phyloP scores from a whole-genome alignment of 2,797 vertebrate species.

The Lithobates pipiens region DNA sequence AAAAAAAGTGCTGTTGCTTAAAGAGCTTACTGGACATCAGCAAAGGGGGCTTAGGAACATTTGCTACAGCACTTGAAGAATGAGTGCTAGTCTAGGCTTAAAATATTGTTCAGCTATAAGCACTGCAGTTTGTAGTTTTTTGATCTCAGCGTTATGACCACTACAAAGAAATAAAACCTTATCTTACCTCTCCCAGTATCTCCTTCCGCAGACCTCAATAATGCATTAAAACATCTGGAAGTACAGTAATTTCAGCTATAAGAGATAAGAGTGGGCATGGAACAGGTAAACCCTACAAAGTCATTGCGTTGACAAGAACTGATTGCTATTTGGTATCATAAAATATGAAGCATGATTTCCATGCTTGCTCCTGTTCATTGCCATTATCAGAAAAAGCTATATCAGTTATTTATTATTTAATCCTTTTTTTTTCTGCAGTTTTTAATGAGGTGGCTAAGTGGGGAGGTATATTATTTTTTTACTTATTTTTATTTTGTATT shows the following conservation, averaged over 20 bases:
- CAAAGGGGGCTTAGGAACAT: conserved; percentile 75
- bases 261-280: conserved; percentile 86
- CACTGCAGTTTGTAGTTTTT: conserved; percentile 80
- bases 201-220: conserved; percentile 84
- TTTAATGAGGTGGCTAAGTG: conserved; percentile 81
- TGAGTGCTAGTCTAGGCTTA: conserved; percentile 77
- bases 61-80: conserved; percentile 75
- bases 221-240: conserved; percentile 86
- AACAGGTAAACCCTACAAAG: conserved; percentile 89
- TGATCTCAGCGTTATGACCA: conserved; percentile 85
- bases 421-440: conserved; percentile 65
- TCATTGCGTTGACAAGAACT: conserved; percentile 83
- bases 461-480: conserved; percentile 71
- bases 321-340: conserved; percentile 82
- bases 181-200: conserved; percentile 87
- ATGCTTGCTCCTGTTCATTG: conserved; percentile 72
- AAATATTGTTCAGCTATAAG: conserved; percentile 80
- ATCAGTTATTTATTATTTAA: conserved; percentile 77
- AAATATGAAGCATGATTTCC: conserved; percentile 79
- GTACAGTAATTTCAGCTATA: conserved; percentile 82
- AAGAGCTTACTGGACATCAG: conserved; percentile 77
- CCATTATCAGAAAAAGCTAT: conserved; percentile 70
- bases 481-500: background rate
- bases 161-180: conserved; percentile 89
- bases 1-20: conserved; percentile 61